Conservation (phyloP, 2,888 invertebrate genomes). For the Parasteatoda lunata region DNA sequence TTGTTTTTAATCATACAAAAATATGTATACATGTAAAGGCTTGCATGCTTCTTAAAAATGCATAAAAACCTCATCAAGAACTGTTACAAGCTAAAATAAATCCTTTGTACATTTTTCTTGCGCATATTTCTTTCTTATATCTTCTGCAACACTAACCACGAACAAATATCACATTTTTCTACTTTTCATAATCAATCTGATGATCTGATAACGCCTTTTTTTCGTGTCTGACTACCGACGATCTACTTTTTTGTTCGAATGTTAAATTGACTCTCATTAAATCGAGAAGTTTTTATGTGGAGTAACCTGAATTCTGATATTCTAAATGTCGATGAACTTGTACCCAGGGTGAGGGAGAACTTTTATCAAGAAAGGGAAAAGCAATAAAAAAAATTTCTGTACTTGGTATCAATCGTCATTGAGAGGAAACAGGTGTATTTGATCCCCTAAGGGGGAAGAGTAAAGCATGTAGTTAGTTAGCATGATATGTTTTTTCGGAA, state of each 20-base stretch:
- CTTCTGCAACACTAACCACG: background rate
- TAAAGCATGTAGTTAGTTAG: too few species aligned
- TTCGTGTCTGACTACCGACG: conserved; percentile 34
- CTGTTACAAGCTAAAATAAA: too few species aligned
- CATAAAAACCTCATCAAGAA: too few species aligned
- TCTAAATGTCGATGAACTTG: conserved; percentile 57
- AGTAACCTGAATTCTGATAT: conserved; percentile 42
- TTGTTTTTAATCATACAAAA: too few species aligned
- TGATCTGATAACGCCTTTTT: conserved; percentile 52
- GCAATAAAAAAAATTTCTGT: background rate
- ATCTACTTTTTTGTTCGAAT: conserved; percentile 15
- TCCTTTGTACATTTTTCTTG: too few species aligned
- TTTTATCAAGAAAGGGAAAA: conserved; percentile 16
- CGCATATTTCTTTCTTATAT: too few species aligned
- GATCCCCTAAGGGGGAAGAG: too few species aligned
- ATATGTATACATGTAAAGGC: too few species aligned
- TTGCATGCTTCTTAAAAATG: too few species aligned
- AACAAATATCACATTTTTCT: conserved; percentile 9
- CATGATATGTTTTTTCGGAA: too few species aligned
- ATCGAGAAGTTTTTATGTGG: conserved; percentile 1
- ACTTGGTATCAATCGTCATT: background rate
- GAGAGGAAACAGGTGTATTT: background rate
- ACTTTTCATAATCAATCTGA: conserved; percentile 21
- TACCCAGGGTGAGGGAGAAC: conserved; percentile 45
- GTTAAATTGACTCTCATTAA: conserved; percentile 45